These are phyloP conservation scores for Strigops habroptila DNA, from an alignment of 2,113 vertebrate genomes.

Conservation along the genomic window DNA sequence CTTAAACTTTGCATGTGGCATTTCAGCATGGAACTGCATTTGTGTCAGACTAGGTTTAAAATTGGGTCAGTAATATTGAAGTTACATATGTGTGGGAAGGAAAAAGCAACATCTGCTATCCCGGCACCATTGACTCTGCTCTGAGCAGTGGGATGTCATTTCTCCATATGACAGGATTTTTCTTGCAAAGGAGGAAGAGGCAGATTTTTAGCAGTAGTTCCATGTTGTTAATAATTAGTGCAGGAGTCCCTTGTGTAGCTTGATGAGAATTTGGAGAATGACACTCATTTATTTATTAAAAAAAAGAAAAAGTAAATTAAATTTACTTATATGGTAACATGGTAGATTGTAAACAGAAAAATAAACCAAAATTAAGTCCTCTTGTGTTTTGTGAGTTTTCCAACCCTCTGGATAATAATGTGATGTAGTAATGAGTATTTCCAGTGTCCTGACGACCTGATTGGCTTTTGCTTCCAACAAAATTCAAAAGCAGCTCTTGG, in stretches of 20 bases:
- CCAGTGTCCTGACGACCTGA: neutral
- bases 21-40: conserved; percentile 27
- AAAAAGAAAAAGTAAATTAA: neutral
- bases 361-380: neutral
- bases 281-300: neutral
- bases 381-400: neutral
- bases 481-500: neutral
- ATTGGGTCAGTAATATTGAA: conserved; percentile 27
- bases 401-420: neutral
- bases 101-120: neutral
- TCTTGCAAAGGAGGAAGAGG: neutral
- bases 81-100: neutral
- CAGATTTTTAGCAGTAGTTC: neutral
- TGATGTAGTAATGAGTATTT: neutral
- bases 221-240: neutral
- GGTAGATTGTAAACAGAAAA: neutral
- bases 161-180: neutral
- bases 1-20: neutral
- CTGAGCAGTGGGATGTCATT: neutral
- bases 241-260: neutral
- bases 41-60: conserved; percentile 28
- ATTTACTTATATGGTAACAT: neutral
- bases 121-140: neutral
- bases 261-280: neutral
- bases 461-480: neutral